Evolutionary conservation across 2,888 invertebrate genomes (phyloP).

Genomic region (Drosophila stalkeri): DNA sequence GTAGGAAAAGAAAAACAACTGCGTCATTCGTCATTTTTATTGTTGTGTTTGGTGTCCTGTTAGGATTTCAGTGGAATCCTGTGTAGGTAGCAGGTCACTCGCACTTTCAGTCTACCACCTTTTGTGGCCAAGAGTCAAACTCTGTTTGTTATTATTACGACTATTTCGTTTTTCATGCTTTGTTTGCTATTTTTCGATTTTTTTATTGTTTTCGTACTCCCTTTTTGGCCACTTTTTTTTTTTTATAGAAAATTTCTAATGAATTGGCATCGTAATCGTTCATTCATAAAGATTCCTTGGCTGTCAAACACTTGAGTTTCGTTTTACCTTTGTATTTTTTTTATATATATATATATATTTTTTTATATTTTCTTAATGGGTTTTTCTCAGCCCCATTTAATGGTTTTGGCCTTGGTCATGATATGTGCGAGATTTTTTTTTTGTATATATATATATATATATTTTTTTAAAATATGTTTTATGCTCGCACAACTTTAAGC

Average conservation of each 20-base stretch:
- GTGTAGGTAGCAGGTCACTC: slow-evolving; percentile 33
- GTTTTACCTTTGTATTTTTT: slow-evolving; percentile 33
- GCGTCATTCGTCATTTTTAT: slow-evolving; percentile 77
- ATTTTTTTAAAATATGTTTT: slow-evolving; percentile 25
- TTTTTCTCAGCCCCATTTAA: slow-evolving; percentile 37
- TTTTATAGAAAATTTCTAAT: slow-evolving; percentile 59
- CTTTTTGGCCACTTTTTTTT: slow-evolving; percentile 7
- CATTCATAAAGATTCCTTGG: slow-evolving; percentile 67
- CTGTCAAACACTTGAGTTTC: slow-evolving; percentile 51
- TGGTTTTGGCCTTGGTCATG: slow-evolving; percentile 36
- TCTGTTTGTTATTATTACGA: slow-evolving; percentile 67
- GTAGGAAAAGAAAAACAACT: slow-evolving; percentile 23
- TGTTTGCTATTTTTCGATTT: slow-evolving; percentile 52
- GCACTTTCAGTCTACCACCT: not conserved
- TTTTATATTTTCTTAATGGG: slow-evolving; percentile 56
- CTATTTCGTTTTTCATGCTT: slow-evolving; percentile 35
- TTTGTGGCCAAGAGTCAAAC: slow-evolving; percentile 62
- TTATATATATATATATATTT: slow-evolving; percentile 9
- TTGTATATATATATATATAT: not conserved
- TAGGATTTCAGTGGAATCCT: slow-evolving; percentile 59
- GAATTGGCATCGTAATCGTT: slow-evolving; percentile 69
- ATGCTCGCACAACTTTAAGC: slow-evolving; percentile 47
- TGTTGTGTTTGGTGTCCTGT: slow-evolving; percentile 41
- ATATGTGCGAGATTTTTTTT: slow-evolving; percentile 42
- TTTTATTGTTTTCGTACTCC: slow-evolving; percentile 44